Evolutionary conservation across 2,113 vertebrate species (phyloP).

Genomic region (Gallinago undulata): DNA sequence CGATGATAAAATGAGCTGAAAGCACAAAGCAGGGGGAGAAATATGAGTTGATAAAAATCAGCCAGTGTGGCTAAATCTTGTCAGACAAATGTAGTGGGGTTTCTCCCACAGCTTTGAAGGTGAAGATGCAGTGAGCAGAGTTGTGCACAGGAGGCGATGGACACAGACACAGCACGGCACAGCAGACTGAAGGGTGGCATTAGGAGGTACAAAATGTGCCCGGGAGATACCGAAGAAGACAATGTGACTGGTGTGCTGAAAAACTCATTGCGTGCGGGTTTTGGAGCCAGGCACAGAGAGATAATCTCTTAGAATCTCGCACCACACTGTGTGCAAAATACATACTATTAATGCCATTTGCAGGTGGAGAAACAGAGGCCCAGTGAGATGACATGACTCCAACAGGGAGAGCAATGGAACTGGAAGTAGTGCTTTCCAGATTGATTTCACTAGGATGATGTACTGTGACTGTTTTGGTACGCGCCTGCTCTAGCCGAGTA

Average conservation of each 20-base stretch:
- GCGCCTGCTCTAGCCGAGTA: neutral
- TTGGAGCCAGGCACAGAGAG: neutral
- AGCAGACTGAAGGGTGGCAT: neutral
- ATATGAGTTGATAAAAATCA: neutral
- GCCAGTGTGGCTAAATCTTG: neutral
- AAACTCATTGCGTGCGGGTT: neutral
- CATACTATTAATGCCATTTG: neutral
- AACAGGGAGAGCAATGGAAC: neutral
- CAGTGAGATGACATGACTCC: neutral
- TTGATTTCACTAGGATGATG: neutral
- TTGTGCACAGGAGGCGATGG: neutral
- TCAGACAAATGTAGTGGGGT: neutral
- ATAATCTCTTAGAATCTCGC: neutral
- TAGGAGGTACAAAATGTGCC: neutral
- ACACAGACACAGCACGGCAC: neutral
- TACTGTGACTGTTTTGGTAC: neutral
- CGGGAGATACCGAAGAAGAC: neutral
- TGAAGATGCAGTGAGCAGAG: neutral
- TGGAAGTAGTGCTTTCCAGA: neutral
- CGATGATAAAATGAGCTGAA: neutral
- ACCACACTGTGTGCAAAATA: neutral
- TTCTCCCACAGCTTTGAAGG: neutral
- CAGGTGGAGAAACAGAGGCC: neutral
- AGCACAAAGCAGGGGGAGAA: neutral
- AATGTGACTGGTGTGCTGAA: neutral